Conservation (phyloP, 2,888 invertebrate genomes). For the Scaptomyza caliginosa region DNA sequence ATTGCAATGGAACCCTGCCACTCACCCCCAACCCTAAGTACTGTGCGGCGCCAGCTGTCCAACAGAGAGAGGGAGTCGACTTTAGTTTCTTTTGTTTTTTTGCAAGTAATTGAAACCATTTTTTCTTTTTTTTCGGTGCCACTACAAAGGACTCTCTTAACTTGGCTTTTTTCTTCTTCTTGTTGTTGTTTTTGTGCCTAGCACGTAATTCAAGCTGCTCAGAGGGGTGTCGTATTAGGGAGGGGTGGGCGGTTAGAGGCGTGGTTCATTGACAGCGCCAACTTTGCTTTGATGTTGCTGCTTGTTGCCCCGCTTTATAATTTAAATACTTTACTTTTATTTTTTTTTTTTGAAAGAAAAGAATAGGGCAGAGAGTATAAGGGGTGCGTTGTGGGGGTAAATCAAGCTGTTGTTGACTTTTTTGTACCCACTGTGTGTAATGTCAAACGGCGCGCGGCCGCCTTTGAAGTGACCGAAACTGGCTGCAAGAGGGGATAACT, state of each 20-base stretch:
- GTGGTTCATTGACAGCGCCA: slow-evolving; percentile 70
- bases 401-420: slow-evolving; percentile 52
- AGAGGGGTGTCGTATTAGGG: not conserved
- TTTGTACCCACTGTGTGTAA: slow-evolving; percentile 32
- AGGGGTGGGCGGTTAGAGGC: not conserved
- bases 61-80: slow-evolving; percentile 19
- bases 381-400: slow-evolving; percentile 27
- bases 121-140: slow-evolving; percentile 67
- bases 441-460: slow-evolving; percentile 51
- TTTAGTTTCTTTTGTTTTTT: slow-evolving; percentile 5
- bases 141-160: slow-evolving; percentile 66
- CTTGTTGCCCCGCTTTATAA: slow-evolving; percentile 68
- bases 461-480: slow-evolving; percentile 51
- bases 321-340: slow-evolving; percentile 64
- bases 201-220: slow-evolving; percentile 64
- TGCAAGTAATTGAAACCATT: slow-evolving; percentile 70
- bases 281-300: slow-evolving; percentile 65
- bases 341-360: not conserved
- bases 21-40: not conserved
- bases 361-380: not conserved
- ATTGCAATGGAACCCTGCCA: slow-evolving; percentile 6
- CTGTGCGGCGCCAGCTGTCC: slow-evolving; percentile 4
- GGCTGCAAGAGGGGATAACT: slow-evolving; percentile 6
- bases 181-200: slow-evolving; percentile 42
- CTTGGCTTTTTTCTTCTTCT: slow-evolving; percentile 10